Conservation (phyloP, 1,140 invertebrate species). For the Ooceraea biroi region DNA sequence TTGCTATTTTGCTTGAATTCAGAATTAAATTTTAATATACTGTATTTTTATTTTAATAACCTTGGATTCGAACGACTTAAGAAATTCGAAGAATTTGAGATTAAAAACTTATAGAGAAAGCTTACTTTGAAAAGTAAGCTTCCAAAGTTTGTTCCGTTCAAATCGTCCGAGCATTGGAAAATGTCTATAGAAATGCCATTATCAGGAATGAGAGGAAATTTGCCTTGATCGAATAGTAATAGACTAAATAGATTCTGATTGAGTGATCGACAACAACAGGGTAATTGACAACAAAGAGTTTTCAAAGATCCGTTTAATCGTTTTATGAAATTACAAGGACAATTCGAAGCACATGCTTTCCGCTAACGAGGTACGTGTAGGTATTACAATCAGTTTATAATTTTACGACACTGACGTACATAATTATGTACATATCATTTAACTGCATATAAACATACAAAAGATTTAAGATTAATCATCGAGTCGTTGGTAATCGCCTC, state of each 20-base stretch:
- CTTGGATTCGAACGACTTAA: too few relatives aligned
- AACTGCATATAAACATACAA: conserved; percentile 83
- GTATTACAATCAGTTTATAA: conserved; percentile 75
- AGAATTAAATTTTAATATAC: too few relatives aligned
- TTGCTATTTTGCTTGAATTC: too few relatives aligned
- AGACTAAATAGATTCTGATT: neutral
- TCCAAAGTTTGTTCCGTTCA: too few relatives aligned
- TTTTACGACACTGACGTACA: conserved; percentile 76
- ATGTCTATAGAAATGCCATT: too few relatives aligned
- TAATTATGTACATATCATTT: conserved; percentile 79
- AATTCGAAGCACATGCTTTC: conserved; percentile 74
- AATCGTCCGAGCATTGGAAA: too few relatives aligned
- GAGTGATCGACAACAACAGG: neutral
- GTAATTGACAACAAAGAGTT: conserved; percentile 18
- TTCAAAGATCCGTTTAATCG: conserved; percentile 77
- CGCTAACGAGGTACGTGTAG: conserved; percentile 75
- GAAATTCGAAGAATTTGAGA: too few relatives aligned
- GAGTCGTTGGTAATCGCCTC: conserved; percentile 66
- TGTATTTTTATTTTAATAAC: too few relatives aligned
- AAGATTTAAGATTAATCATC: conserved; percentile 78
- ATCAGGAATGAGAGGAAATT: too few relatives aligned
- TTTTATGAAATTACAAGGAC: conserved; percentile 75
- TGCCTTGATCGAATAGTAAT: neutral
- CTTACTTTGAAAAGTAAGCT: too few relatives aligned
- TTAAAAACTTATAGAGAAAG: too few relatives aligned